A percentile compares a stretch with the other conserved stretches of the same genome.
These are phyloP conservation scores for Pelodytes ibericus DNA, from an alignment of 2,797 vertebrate genomes.

Conservation along the genomic window DNA sequence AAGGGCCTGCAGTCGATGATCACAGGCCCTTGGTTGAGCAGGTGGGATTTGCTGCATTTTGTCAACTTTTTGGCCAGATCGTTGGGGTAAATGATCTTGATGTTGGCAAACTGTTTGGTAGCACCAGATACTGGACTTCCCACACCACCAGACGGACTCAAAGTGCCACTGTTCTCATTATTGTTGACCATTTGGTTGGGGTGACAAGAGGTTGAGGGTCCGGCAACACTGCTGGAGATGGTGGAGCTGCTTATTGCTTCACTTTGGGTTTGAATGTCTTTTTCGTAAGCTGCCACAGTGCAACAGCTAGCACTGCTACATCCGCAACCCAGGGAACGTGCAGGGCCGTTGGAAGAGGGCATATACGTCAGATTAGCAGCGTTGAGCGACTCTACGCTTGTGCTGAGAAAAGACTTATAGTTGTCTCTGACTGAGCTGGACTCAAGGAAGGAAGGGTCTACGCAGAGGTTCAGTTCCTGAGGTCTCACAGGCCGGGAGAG, in stretches of 20 bases:
- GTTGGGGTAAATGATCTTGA: slow-evolving; percentile 90
- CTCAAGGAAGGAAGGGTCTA: slow-evolving; percentile 89
- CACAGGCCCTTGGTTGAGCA: slow-evolving; percentile 85
- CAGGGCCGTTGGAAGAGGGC: slow-evolving; percentile 99
- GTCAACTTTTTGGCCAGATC: slow-evolving; percentile 94
- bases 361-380: slow-evolving; percentile 97
- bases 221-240: slow-evolving; percentile 79
- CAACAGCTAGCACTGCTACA: slow-evolving; percentile 99
- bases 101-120: slow-evolving; percentile 76
- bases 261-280: slow-evolving; percentile 83
- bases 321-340: slow-evolving; percentile 98
- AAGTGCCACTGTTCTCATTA: slow-evolving; percentile 78
- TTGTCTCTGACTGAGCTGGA: slow-evolving; percentile 69
- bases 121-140: slow-evolving; percentile 77
- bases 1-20: slow-evolving; percentile 98
- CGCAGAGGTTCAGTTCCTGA: slow-evolving; percentile 95
- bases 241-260: slow-evolving; percentile 81
- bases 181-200: slow-evolving; percentile 82
- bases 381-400: slow-evolving; percentile 90
- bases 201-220: slow-evolving; percentile 69
- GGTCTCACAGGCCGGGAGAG: slow-evolving; percentile 96
- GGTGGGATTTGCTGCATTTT: slow-evolving; percentile 88
- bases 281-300: slow-evolving; percentile 96
- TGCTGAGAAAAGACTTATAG: slow-evolving; percentile 73
- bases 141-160: slow-evolving; percentile 74